phyloP scores from a whole-genome alignment of 1,140 invertebrate species.

The Formica selysi region DNA sequence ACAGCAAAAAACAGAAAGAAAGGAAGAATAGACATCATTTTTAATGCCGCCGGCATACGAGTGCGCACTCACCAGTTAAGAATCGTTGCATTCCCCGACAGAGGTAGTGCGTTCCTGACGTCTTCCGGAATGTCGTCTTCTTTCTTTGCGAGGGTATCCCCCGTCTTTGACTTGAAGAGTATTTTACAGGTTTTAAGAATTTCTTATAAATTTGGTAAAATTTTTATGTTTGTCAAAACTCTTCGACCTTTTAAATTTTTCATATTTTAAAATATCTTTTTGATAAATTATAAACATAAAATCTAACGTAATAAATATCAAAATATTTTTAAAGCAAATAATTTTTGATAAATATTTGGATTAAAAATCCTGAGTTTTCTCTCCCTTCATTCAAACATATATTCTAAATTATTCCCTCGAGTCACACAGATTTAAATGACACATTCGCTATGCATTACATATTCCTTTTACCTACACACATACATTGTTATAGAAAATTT shows the following conservation, averaged over 20 bases:
- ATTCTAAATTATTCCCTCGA: conserved; percentile 20
- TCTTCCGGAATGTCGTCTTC: conserved; percentile 57
- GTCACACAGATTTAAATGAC: conserved; percentile 18
- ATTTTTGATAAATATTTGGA: neutral
- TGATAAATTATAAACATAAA: neutral
- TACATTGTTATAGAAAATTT: conserved; percentile 10
- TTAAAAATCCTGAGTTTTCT: neutral
- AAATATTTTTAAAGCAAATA: neutral
- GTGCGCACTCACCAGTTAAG: conserved; percentile 49
- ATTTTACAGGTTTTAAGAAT: too few species aligned
- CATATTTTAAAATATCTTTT: neutral
- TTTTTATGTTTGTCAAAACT: too few species aligned
- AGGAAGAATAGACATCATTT: neutral
- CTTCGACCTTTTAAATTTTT: neutral
- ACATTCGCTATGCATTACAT: conserved; percentile 9
- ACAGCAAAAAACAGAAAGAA: neutral
- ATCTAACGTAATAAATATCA: neutral
- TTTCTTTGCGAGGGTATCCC: conserved; percentile 10
- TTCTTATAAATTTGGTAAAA: too few species aligned
- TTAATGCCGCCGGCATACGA: neutral
- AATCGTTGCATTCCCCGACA: conserved; percentile 53
- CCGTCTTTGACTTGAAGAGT: too few species aligned
- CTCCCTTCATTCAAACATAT: neutral
- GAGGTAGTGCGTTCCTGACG: conserved; percentile 39
- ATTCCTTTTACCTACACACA: neutral